Evolutionary conservation across 1,140 invertebrate genomes (phyloP).

Genomic region (Paramacrobiotus metropolitanus): DNA sequence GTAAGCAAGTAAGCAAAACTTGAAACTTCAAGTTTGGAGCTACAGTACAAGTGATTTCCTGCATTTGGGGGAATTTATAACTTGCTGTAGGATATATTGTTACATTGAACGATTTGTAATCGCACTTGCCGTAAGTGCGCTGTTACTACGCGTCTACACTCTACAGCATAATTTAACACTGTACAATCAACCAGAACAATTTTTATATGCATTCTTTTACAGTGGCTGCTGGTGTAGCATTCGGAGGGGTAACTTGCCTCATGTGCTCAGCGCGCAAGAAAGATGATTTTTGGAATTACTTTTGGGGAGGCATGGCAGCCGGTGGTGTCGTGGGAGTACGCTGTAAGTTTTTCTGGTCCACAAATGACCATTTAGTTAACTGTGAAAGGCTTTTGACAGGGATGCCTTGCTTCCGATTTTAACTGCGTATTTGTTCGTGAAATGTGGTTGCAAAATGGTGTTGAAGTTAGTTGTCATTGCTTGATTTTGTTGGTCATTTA

Average conservation of each 20-base stretch:
- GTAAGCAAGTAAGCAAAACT: no score
- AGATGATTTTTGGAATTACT: constrained; percentile 30
- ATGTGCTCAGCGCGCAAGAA: constrained; percentile 33
- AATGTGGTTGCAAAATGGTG: neutral
- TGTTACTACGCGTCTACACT: neutral
- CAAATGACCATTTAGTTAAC: neutral
- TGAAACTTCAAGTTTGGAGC: no score
- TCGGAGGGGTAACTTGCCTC: constrained; percentile 32
- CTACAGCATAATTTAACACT: neutral
- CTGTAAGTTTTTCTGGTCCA: constrained; percentile 16
- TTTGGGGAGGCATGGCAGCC: constrained; percentile 33
- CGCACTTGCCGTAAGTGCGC: neutral
- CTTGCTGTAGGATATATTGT: neutral
- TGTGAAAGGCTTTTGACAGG: neutral
- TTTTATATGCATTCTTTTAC: neutral
- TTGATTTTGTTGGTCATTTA: no score
- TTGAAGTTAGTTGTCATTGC: neutral
- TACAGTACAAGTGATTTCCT: no score
- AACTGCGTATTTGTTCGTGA: neutral
- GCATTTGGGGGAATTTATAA: no score
- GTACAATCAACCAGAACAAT: neutral
- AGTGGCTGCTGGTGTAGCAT: constrained; percentile 35
- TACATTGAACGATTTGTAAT: neutral
- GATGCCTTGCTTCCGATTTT: neutral
- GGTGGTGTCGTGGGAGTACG: constrained; percentile 32